Evolutionary conservation across 2,888 invertebrate genomes (phyloP).

Genomic region (Cepaea hortensis): DNA sequence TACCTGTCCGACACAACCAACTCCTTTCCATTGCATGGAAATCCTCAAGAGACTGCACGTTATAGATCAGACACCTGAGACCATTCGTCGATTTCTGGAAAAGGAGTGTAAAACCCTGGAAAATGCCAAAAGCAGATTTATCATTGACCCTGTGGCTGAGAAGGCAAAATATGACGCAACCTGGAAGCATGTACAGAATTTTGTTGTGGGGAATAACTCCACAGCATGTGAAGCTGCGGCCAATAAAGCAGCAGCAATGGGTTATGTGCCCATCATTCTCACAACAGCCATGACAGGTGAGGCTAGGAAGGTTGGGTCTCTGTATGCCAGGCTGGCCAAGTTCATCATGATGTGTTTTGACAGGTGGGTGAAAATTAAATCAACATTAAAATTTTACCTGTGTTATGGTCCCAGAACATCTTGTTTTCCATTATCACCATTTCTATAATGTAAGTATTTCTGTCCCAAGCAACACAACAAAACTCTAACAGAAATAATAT

Average conservation of each 20-base stretch:
- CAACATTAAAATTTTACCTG: not conserved
- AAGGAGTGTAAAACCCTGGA: constrained; percentile 36
- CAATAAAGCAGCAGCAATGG: constrained; percentile 78
- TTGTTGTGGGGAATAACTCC: constrained; percentile 85
- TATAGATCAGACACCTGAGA: constrained; percentile 79
- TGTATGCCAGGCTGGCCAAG: constrained; percentile 67
- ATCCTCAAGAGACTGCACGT: constrained; percentile 83
- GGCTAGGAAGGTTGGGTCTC: constrained; percentile 77
- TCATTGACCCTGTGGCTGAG: not conserved
- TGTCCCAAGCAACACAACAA: too few species aligned
- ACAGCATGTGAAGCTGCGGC: constrained; percentile 83
- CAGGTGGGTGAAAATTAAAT: constrained; percentile 16
- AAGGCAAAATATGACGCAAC: constrained; percentile 1
- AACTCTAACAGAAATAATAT: too few species aligned
- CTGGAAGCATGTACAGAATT: constrained; percentile 78
- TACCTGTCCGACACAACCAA: constrained; percentile 82
- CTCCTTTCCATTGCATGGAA: constrained; percentile 79
- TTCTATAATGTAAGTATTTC: too few species aligned
- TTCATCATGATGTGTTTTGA: constrained; percentile 58
- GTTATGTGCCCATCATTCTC: constrained; percentile 83
- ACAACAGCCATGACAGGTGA: constrained; percentile 85
- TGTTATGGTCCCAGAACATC: too few species aligned
- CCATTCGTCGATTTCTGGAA: constrained; percentile 74
- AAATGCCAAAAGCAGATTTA: not conserved
- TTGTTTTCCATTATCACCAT: too few species aligned